Conservation (phyloP, 2,797 vertebrate genomes). For the Rhinella marina region DNA sequence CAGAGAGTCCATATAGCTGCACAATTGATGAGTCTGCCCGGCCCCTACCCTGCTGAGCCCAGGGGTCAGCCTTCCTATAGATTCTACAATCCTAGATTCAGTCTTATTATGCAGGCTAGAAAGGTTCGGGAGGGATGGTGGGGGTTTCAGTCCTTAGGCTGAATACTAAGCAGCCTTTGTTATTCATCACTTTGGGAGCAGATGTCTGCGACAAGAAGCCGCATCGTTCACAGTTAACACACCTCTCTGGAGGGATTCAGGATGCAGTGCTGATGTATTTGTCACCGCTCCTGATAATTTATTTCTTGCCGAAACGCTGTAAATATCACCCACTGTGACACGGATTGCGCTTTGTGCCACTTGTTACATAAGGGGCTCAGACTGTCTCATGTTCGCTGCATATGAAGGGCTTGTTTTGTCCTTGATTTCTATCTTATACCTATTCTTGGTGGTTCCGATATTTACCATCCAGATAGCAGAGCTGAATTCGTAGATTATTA, state of each 20-base stretch:
- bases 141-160: slow-evolving; percentile 39
- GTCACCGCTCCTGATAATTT: slow-evolving; percentile 13
- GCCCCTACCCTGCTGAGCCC: slow-evolving; percentile 8
- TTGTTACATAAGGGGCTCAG: slow-evolving; percentile 10
- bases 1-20: not conserved
- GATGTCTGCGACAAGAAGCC: slow-evolving; percentile 58
- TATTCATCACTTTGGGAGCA: slow-evolving; percentile 67
- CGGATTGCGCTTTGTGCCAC: not conserved
- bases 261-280: not conserved
- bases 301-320: slow-evolving; percentile 27
- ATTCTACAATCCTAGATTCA: not conserved
- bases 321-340: slow-evolving; percentile 18
- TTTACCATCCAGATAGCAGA: too few species aligned
- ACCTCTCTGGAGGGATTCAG: slow-evolving; percentile 25
- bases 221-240: slow-evolving; percentile 42
- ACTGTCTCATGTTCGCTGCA: not conserved
- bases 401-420: not conserved
- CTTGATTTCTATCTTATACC: not conserved
- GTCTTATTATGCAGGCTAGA: slow-evolving; percentile 48
- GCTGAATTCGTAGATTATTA: too few species aligned
- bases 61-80: slow-evolving; percentile 35
- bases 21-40: not conserved
- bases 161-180: slow-evolving; percentile 64
- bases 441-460: not conserved
- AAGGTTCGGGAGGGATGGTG: slow-evolving; percentile 2